Base-by-base conservation (phyloP, 2,797 vertebrate genomes). In the Danio choprae region DNA sequence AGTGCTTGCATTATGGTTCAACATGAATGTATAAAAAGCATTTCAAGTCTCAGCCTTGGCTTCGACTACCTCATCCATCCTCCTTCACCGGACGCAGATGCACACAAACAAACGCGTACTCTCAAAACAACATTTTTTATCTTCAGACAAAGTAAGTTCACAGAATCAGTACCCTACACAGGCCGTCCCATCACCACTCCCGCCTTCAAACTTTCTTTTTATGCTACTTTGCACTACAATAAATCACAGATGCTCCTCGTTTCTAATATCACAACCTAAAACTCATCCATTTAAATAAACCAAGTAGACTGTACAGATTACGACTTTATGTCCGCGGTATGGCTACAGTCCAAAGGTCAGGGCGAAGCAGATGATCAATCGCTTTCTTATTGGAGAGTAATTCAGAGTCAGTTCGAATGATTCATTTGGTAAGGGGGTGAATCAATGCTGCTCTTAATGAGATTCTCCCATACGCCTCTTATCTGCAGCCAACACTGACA, bases 351-450 rank as follows among this genome's bases (percentile, higher is more conserved):
- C 80, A 90, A 92, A 91, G 90, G 90, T 83, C 91, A 87, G 87
- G 89, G 87, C 80, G 88, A 87, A 91, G 87, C 89, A 86, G 87
- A 81, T 87, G 92, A 94, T 94, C 92, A 92, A 92, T 92, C 90
- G 83, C 81, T 87, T 88, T 87, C 91, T 90, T 88, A 91, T 92
- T 90, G 91, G 88, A 91, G 86, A 90, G 88, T 90, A 92, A 92
- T 92, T 91, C 91, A 88, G 91, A 93, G 90, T 91, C 89, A 89
- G 88, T 89, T 87, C 81, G 89, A 90, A 85, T 90, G 90, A 92
- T 93, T 91, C 88, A 89, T 83, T 91, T 91, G 88, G 90, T 90
- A 79, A 43, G 85, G 89, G 89, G 77, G 82, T 84, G 82, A 87
- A 90, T 90, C 88, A 86, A 86, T 86, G 89, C 89, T 86, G 77